Evolutionary conservation across 2,797 vertebrate species (phyloP), one percentile per base, ranked within the genome.

Genomic region (Chelonia mydas): DNA sequence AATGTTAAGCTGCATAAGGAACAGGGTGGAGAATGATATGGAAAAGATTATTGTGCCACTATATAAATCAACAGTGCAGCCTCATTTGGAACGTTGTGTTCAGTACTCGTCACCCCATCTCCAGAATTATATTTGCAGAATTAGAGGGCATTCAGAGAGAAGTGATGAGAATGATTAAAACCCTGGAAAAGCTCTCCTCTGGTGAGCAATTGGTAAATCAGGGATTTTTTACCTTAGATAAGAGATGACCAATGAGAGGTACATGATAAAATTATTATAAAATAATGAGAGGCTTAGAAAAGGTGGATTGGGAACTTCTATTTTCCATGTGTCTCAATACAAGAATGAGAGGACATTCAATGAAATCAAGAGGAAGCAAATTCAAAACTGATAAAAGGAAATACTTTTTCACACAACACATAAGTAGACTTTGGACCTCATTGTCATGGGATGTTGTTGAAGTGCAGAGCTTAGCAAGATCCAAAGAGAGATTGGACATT

Each of bases 41-140:
- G 65, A 88, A 89, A 84, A 80, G 82, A 50, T 86, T 89, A 37
- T 65, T 80, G 23, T 86, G 47, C 57, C 25, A 1, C 72, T 72
- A 27, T 85, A 80, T 31, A 72, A 27, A 51, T 65, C 76, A 83
- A 28, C 33, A 78, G 28, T 16, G 33, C 78, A 21, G 55, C 79
- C 84, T 91, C 88, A 45, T 50, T 28, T 21, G n/a, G 86, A 80
- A 94, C 68, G 54, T 77, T 82, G 4, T 49, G 78, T 93, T 87
- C 94, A 80, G 28, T 61, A 61, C 59, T 7, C 4, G 31, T 95
- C 84, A 91, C 47, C 82, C 80, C 37, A 85, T 96, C 81, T 92
- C 61, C 81, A 10, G 93, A 91, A 78, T 41, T 17, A 41, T 91
- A 2, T 92, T 53, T 80, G 65, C 65, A 84, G 89, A 90, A 47